phyloP scores from a whole-genome alignment of 2,888 invertebrate genomes.

The Epinotia nisella region DNA sequence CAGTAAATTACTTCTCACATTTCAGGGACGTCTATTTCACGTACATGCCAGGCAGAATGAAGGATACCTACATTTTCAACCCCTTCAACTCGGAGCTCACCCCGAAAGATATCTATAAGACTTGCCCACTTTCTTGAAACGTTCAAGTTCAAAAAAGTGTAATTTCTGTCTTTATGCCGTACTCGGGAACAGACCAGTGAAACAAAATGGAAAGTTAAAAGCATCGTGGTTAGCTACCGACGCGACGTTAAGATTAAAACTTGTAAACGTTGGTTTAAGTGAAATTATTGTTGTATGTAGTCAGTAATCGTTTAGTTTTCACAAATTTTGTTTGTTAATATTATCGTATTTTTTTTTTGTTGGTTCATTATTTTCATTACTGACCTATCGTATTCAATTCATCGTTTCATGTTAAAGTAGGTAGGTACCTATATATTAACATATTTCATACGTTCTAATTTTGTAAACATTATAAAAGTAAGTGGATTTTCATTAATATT shows the following conservation, averaged over 20 bases:
- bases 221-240: background rate
- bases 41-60: slow-evolving; percentile 75
- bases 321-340: too few relatives aligned
- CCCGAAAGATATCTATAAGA: slow-evolving; percentile 68
- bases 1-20: slow-evolving; percentile 44
- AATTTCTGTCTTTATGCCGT: background rate
- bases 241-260: background rate
- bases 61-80: slow-evolving; percentile 69
- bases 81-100: slow-evolving; percentile 67
- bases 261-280: background rate
- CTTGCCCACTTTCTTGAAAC: slow-evolving; percentile 61
- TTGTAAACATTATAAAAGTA: too few relatives aligned
- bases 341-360: too few relatives aligned
- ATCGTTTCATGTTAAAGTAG: too few relatives aligned
- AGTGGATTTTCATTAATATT: too few relatives aligned
- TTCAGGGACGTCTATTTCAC: slow-evolving; percentile 76
- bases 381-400: too few relatives aligned
- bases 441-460: too few relatives aligned
- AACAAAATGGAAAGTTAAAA: background rate
- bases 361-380: too few relatives aligned
- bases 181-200: too few relatives aligned
- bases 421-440: too few relatives aligned
- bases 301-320: background rate
- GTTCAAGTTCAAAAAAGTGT: background rate
- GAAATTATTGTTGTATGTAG: background rate